These are phyloP conservation scores for Drosophila sturtevanti DNA, from an alignment of 1,140 invertebrate genomes.

Conservation along the genomic window DNA sequence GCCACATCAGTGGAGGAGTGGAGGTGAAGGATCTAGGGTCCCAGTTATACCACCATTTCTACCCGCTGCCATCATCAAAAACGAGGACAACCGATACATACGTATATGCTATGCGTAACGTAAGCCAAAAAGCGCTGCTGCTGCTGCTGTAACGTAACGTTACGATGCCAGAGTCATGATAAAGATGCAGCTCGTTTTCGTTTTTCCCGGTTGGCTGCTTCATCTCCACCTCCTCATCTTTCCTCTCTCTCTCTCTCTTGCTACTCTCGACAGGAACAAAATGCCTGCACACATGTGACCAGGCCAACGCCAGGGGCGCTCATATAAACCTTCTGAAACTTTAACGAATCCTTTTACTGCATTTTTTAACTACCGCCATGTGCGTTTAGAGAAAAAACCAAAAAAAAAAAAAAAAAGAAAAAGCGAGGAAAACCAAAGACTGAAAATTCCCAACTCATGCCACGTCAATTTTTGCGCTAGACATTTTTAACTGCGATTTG, in stretches of 20 bases:
- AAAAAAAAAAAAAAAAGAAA: not conserved
- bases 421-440: not conserved
- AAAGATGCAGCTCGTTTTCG: conserved; percentile 34
- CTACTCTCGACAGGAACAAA: conserved; percentile 21
- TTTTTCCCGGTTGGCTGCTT: conserved; percentile 7
- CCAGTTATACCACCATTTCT: conserved; percentile 16
- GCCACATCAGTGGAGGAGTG: conserved; percentile 45
- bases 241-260: not conserved
- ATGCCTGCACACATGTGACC: conserved; percentile 36
- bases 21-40: conserved; percentile 3
- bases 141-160: conserved; percentile 49
- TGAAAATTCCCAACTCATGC: conserved; percentile 31
- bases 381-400: not conserved
- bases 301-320: conserved; percentile 14
- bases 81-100: conserved; percentile 57
- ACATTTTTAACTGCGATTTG: conserved; percentile 55
- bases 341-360: conserved; percentile 9
- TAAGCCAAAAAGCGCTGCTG: conserved; percentile 53
- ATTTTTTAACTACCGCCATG: not conserved
- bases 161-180: conserved; percentile 40
- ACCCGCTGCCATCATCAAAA: conserved; percentile 20
- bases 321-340: not conserved
- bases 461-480: conserved; percentile 57
- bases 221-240: not conserved
- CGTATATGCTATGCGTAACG: conserved; percentile 71